These are phyloP conservation scores for Eulemur rubriventer DNA, from an alignment of 2,797 vertebrate genomes.

Conservation along the genomic window DNA sequence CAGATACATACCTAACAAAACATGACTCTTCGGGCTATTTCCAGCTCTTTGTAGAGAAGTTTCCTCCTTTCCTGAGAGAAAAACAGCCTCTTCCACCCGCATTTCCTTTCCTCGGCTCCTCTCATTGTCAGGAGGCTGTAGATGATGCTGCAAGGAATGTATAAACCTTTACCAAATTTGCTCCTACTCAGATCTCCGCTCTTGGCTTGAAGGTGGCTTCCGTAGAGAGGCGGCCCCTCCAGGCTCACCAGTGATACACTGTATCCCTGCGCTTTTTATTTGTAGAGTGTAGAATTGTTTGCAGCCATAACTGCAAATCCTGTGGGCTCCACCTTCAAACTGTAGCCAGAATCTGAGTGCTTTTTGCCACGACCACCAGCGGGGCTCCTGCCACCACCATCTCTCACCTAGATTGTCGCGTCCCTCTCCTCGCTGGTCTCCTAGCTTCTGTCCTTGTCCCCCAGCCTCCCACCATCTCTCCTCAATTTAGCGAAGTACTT, in stretches of 20 bases:
- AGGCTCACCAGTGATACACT: not conserved
- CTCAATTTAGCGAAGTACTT: not conserved
- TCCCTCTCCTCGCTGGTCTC: not conserved
- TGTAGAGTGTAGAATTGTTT: not conserved
- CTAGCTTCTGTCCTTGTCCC: not conserved
- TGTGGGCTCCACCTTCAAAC: not conserved
- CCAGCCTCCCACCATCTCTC: not conserved
- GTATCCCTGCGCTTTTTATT: not conserved
- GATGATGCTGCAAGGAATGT: not conserved
- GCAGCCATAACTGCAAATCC: not conserved
- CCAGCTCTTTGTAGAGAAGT: conserved; percentile 69
- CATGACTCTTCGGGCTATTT: conserved; percentile 66
- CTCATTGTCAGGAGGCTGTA: conserved; percentile 9
- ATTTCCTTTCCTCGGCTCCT: not conserved
- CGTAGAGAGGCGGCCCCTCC: not conserved
- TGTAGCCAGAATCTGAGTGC: not conserved
- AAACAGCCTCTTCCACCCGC: not conserved
- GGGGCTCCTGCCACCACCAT: not conserved
- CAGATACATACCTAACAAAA: conserved; percentile 76
- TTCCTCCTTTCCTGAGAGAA: conserved; percentile 10
- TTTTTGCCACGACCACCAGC: not conserved
- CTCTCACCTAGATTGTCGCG: not conserved
- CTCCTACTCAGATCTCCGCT: not conserved
- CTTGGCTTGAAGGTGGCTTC: not conserved
- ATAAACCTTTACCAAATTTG: not conserved